Evolutionary conservation across 2,797 vertebrate species (phyloP).

Genomic region (Muscicapa striata): DNA sequence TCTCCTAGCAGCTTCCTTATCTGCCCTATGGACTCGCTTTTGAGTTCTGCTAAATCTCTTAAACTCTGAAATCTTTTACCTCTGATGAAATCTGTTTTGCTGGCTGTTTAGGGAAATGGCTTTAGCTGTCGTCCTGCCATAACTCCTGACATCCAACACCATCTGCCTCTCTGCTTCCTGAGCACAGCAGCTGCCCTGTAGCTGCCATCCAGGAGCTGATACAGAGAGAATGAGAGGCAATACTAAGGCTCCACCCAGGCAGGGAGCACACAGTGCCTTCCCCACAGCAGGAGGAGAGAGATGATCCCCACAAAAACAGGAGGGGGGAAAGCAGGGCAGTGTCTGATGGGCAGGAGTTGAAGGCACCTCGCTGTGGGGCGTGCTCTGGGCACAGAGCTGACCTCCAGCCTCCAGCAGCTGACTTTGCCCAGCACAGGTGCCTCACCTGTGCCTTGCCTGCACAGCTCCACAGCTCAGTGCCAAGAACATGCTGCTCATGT

Average conservation of each 20-base stretch:
- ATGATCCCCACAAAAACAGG: background rate
- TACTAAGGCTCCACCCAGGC: background rate
- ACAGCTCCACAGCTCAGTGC: background rate
- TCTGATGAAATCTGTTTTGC: constrained; percentile 5
- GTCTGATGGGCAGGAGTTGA: background rate
- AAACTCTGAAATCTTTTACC: background rate
- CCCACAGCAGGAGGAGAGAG: background rate
- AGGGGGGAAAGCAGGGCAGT: too few relatives aligned
- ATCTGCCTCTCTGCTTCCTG: background rate
- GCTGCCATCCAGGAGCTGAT: background rate
- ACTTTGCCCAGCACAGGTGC: background rate
- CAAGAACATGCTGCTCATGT: accelerated
- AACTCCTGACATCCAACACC: background rate
- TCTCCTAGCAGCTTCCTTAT: constrained; percentile 20
- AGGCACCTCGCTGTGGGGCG: accelerated
- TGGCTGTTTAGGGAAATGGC: constrained; percentile 3
- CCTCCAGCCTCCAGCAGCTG: background rate
- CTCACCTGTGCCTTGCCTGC: background rate
- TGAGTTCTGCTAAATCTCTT: constrained; percentile 6
- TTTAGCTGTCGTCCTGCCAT: background rate
- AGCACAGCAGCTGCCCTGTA: background rate
- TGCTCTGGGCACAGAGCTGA: background rate
- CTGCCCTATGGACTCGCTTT: background rate
- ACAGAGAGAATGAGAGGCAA: background rate
- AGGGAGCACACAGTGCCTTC: background rate